These are phyloP conservation scores for Heliconius erato DNA, from an alignment of 2,888 invertebrate genomes.

Conservation along the genomic window DNA sequence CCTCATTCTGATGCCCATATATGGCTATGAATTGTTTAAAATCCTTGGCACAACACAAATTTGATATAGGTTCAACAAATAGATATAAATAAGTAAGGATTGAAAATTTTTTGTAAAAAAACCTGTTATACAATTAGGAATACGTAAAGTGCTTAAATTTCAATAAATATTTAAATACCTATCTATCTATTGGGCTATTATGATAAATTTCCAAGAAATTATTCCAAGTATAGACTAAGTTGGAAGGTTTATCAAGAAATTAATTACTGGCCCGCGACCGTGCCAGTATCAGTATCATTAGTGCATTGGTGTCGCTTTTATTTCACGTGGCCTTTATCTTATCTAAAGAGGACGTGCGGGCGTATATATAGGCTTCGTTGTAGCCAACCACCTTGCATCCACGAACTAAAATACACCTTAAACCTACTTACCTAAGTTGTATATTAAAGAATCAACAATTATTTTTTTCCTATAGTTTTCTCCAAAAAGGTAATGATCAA, in stretches of 20 bases:
- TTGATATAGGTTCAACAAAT: neutral
- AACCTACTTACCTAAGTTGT: neutral
- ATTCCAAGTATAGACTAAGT: slow-evolving; percentile 25
- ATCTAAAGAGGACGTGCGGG: slow-evolving; percentile 86
- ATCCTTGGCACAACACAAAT: no score
- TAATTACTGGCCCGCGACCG: slow-evolving; percentile 74
- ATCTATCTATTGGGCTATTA: neutral
- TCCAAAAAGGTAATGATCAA: slow-evolving; percentile 50
- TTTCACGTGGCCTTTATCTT: slow-evolving; percentile 83
- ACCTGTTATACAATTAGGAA: neutral
- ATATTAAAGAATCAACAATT: slow-evolving; percentile 46
- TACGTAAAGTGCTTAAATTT: neutral
- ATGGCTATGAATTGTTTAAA: no score
- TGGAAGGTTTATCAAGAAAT: slow-evolving; percentile 62
- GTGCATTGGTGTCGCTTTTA: slow-evolving; percentile 80
- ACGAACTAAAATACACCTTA: slow-evolving; percentile 57
- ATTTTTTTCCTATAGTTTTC: slow-evolving; percentile 67
- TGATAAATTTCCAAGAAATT: slow-evolving; percentile 31
- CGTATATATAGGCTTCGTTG: slow-evolving; percentile 75
- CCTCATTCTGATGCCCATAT: no score
- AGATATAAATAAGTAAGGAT: no score
- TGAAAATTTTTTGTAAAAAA: neutral
- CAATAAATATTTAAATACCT: neutral
- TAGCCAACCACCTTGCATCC: slow-evolving; percentile 60
- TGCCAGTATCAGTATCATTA: slow-evolving; percentile 75